A percentile compares a stretch with the other conserved stretches of the same genome.
phyloP scores from a whole-genome alignment of 2,113 vertebrate species.

The Delphinus delphis region DNA sequence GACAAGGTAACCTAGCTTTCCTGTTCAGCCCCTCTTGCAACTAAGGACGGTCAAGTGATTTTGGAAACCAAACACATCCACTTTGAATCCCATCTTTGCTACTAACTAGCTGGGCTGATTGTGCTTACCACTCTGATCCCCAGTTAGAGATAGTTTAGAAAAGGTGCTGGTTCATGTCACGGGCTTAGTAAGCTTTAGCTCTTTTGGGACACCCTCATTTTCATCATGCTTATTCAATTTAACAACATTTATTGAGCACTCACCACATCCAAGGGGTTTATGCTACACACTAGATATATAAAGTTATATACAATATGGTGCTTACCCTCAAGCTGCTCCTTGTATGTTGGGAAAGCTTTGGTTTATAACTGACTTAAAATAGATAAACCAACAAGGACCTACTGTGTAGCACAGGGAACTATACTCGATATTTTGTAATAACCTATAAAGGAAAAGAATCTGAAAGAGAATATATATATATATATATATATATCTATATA shows the following conservation, averaged over 20 bases:
- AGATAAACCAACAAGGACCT: neutral
- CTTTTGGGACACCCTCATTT: neutral
- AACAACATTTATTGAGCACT: neutral
- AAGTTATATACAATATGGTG: neutral
- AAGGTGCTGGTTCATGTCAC: neutral
- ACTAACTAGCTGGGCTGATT: neutral
- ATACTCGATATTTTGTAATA: neutral
- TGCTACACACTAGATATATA: neutral
- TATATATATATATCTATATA: neutral
- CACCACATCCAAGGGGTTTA: neutral
- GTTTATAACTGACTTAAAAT: neutral
- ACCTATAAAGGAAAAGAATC: neutral
- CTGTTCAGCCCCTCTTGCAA: neutral
- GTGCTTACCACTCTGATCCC: neutral
- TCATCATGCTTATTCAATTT: neutral
- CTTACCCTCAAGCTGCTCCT: neutral
- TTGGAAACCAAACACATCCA: neutral
- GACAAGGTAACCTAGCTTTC: neutral
- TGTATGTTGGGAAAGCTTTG: neutral
- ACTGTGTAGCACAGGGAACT: neutral
- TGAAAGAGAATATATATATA: neutral
- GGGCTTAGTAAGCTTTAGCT: neutral
- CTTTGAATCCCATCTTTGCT: neutral
- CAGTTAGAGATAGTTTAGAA: neutral
- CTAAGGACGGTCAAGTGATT: neutral